Evolutionary conservation across 37 sponge, comb jelly and placozoan genomes (phyloP), one percentile per base, ranked within the genome.

Genomic region (Bolinopsis microptera): DNA sequence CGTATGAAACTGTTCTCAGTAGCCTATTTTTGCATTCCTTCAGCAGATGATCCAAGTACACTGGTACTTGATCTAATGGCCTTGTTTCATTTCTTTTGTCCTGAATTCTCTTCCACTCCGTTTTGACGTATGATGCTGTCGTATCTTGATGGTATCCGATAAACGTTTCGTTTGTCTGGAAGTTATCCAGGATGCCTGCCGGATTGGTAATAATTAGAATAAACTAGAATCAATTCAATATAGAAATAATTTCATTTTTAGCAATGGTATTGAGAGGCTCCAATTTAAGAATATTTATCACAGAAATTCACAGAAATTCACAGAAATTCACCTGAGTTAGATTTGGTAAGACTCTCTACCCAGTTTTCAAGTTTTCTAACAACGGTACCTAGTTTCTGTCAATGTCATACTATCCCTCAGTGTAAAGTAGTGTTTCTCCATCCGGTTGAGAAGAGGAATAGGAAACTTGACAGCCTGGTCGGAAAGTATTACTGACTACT

Each of bases 391-490:
- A n/a, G 5, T 31, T 32, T 77, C 80, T 2, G 80, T 32, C 35
- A 16, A 18, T 3, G 80, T 33, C 90, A 86, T 39, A n/a, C 61
- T 86, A 9, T 86, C 90, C 3, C 13, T 38, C 41, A 86, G 26
- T 2, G 95, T 94, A 27, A 98, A 95, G 93, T 96, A 95, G 39
- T 98, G 98, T 61, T 98, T 98, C 92, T 98, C 98, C 82, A 98
- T 94, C 8, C 98, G 95, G 77, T 98, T 98, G 48, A 98, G 96
- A 13, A 98, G 95, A 23, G 98, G 98, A 32, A 95, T 98, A 1
- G 98, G 98, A 69, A 98, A 98, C 92, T 96, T 95, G 18, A 93
- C 94, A 83, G 96, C 90, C 90, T 86, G 61, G 95, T 9, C n/a
- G n/a, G n/a, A 97, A 96, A 38, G 95, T 96, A 30, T 93, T 93